These are phyloP conservation scores for Danionella cerebrum DNA, from an alignment of 2,113 vertebrate species.

Conservation along the genomic window DNA sequence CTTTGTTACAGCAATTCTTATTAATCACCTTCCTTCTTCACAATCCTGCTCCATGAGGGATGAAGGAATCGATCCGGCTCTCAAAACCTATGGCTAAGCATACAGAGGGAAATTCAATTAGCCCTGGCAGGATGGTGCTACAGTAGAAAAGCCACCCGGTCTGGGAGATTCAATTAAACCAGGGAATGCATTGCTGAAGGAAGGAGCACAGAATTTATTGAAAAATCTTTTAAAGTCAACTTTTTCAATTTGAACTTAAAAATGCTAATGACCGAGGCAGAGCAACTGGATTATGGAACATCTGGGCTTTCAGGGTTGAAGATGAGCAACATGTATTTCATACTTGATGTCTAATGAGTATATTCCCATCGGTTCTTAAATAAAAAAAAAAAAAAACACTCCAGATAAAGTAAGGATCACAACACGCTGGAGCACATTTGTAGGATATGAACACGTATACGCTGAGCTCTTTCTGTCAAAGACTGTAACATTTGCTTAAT, in stretches of 20 bases:
- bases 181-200: slow-evolving; percentile 25
- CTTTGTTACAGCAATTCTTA: slow-evolving; percentile 15
- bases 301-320: background rate
- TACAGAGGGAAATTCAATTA: slow-evolving; percentile 46
- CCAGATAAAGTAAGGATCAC: too few species aligned
- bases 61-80: slow-evolving; percentile 28
- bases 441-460: too few species aligned
- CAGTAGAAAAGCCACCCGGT: slow-evolving; percentile 16
- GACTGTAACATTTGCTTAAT: too few species aligned
- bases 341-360: background rate
- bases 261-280: background rate
- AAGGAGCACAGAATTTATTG: background rate
- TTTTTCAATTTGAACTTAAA: slow-evolving; percentile 16
- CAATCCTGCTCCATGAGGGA: slow-evolving; percentile 17
- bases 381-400: too few species aligned
- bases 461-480: too few species aligned
- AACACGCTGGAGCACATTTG: too few species aligned
- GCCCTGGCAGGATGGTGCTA: slow-evolving; percentile 20
- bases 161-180: slow-evolving; percentile 44
- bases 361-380: too few species aligned
- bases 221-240: slow-evolving; percentile 8
- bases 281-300: background rate
- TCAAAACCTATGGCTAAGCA: slow-evolving; percentile 27
- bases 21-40: slow-evolving; percentile 22
- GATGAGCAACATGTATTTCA: background rate